A percentile compares a stretch with the other conserved stretches of the same genome.
Evolutionary conservation across 2,888 invertebrate genomes (phyloP).

Genomic region (Agrotis exclamationis): DNA sequence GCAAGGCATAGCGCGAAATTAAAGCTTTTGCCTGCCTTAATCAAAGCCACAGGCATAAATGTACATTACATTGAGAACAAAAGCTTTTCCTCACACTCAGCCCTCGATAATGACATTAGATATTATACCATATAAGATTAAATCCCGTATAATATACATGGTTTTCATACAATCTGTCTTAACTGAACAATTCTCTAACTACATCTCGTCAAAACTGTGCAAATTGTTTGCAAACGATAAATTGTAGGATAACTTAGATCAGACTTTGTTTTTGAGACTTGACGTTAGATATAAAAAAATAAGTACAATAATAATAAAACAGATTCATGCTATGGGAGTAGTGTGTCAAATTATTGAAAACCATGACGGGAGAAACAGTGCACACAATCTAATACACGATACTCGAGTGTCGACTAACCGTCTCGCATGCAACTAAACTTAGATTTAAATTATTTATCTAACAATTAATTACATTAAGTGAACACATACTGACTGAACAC

Average conservation of each 20-base stretch:
- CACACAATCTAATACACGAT: constrained; percentile 52
- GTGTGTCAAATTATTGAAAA: constrained; percentile 66
- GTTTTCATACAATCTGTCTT: constrained; percentile 60
- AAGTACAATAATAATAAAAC: constrained; percentile 36
- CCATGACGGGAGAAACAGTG: constrained; percentile 69
- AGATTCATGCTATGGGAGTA: constrained; percentile 30
- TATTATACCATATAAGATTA: constrained; percentile 55
- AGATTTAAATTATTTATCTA: constrained; percentile 68
- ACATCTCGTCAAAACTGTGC: constrained; percentile 52
- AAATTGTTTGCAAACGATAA: constrained; percentile 55
- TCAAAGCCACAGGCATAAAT: constrained; percentile 26
- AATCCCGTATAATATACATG: constrained; percentile 60
- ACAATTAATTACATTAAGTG: constrained; percentile 78
- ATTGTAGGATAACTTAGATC: constrained; percentile 57
- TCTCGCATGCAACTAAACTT: constrained; percentile 69
- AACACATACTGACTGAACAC: constrained; percentile 88
- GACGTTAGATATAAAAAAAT: constrained; percentile 47
- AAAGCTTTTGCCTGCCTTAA: constrained; percentile 24
- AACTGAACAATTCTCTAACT: constrained; percentile 54
- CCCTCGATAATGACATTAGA: constrained; percentile 37
- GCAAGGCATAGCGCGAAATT: constrained; percentile 36
- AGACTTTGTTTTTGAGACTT: constrained; percentile 45
- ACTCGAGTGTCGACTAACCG: constrained; percentile 47
- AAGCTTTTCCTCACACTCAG: constrained; percentile 50
- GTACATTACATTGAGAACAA: constrained; percentile 39